Evolutionary conservation across 1,140 invertebrate genomes (phyloP), one percentile per base, ranked within the genome.

Genomic region (Bombus waltoni): DNA sequence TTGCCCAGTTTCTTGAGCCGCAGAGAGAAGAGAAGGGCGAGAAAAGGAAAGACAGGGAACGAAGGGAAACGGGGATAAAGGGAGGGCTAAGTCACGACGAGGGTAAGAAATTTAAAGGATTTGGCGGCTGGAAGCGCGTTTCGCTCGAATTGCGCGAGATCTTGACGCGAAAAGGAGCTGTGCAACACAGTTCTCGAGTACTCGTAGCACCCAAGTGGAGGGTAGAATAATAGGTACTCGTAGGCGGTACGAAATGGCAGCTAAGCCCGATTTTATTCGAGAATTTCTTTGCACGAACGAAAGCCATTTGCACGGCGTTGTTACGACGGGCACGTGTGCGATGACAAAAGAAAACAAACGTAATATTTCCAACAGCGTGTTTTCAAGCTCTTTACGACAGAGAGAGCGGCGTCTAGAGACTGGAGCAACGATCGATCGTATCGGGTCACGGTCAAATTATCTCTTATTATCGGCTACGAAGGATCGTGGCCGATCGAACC

Each of bases 131-230:
- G n/a, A 42, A n/a, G 47, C 47, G 38, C 53, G 83, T 85, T 73
- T 80, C 83, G 68, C 53, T 80, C 32, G 53, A 85, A 68, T 85
- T 85, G 68, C 68, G 47, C 53, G 78, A 80, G 47, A 85, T 85
- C 83, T 85, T 85, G 83, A 79, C 76, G 79, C 76, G 83, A 40
- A 80, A 84, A 80, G 83, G 42, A 80, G 76, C 83, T 72, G 76
- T 84, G 76, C 82, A 79, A 76, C 75, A 72, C 82, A 59, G 44
- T 84, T 72, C 76, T 84, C 68, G 83, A 84, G 83, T 15, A 72
- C 83, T 80, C 76, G 68, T 40, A 40, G 72, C 66, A 18, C 4
- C 79, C 32, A 47, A 84, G 83, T 80, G 42, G 68, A 80, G 66
- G 53, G 53, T 80, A 62, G 68, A 84, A 84, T 84, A 84, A 80